Evolutionary conservation across 2,888 invertebrate genomes (phyloP), one percentile per base, ranked within the genome.

Genomic region (Gymnosoma rotundatum): DNA sequence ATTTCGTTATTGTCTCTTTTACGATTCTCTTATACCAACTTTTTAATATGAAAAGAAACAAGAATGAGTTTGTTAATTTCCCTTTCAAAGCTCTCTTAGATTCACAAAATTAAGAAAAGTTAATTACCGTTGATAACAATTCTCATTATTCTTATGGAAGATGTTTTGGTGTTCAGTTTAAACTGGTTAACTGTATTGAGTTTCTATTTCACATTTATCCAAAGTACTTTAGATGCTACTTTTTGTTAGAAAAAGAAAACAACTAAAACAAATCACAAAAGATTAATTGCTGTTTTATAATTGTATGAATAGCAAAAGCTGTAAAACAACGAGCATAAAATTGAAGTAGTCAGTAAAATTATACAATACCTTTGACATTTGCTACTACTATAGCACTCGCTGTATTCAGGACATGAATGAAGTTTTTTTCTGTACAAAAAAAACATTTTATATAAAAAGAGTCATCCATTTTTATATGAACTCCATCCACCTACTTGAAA

Each of bases 261-360:
- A 80, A 84, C 74, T 84, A 78, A 69, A 67, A 83, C 83, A 84
- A 84, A 84, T 80, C 78, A 69, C 75, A 80, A 84, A 69, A 78
- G 83, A 83, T 83, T 80, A 83, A 83, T 83, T 80, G 73, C 76
- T 12, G 73, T 83, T 80, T 80, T 80, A 69, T 80, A 83, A 83
- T 83, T 83, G 78, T 61, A 42, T 21, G 21, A 60, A 45, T 20
- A 67, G 18, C 50, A 21, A 25, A 45, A 42, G 45, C 48, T 72
- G 50, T 61, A 21, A 54, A 21, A 52, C 4, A 32, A 58, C 64
- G 72, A 64, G 66, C 2, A 36, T 56, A 56, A 14, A 66, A 20
- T 8, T 14, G 64, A 16, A 25, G 50, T 18, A 50, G 36, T 72
- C 67, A 81, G 69, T 56, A 73, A 74, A 80, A 69, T 50, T 52